Conservation (phyloP, 2,797 vertebrate genomes). For the Enteromius trimaculatus region DNA sequence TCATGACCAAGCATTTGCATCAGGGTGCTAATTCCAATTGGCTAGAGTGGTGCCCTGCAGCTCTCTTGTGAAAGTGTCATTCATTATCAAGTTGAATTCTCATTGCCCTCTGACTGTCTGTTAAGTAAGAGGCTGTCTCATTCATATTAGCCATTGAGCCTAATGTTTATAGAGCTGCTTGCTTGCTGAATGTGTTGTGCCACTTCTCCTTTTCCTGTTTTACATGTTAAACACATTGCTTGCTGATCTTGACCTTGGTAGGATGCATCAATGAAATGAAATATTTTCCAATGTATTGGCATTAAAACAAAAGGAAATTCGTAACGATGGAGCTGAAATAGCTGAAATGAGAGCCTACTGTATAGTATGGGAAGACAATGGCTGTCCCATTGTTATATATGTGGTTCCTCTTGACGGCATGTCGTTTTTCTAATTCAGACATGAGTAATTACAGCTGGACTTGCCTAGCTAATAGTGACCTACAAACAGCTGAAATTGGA, state of each 20-base stretch:
- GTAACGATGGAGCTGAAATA: not conserved
- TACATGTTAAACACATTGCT: constrained; percentile 46
- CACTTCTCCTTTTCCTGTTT: constrained; percentile 38
- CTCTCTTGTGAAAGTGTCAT: constrained; percentile 56
- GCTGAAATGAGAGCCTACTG: constrained; percentile 12
- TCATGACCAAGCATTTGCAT: constrained; percentile 54
- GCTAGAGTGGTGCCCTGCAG: constrained; percentile 55
- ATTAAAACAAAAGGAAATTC: not conserved
- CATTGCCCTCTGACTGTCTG: constrained; percentile 55
- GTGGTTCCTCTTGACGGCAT: constrained; percentile 38
- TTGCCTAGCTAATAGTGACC: constrained; percentile 61
- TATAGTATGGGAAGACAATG: not conserved
- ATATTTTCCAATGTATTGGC: not conserved
- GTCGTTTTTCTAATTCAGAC: constrained; percentile 57
- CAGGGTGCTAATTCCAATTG: constrained; percentile 57
- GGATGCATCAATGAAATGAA: constrained; percentile 19
- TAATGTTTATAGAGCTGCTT: constrained; percentile 36
- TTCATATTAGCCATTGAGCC: constrained; percentile 50
- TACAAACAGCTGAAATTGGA: constrained; percentile 62
- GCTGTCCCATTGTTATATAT: constrained; percentile 42
- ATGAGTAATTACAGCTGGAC: constrained; percentile 64
- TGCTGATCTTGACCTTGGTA: constrained; percentile 39
- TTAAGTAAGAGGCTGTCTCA: constrained; percentile 56
- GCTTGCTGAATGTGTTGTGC: constrained; percentile 39
- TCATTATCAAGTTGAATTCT: constrained; percentile 58